Conservation (phyloP, 1,140 invertebrate species). For the Drosophila lini region DNA sequence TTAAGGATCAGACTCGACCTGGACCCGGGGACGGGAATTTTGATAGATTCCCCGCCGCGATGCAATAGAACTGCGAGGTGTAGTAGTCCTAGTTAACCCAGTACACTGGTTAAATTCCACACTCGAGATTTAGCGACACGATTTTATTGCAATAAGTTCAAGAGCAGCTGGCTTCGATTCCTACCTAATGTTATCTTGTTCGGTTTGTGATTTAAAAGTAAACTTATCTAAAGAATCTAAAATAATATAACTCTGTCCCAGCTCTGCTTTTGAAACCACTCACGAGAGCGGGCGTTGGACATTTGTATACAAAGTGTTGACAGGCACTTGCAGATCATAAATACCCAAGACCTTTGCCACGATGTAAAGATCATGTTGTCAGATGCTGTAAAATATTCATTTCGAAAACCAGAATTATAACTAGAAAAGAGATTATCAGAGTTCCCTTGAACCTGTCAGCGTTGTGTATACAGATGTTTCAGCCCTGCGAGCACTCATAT, state of each 20-base stretch:
- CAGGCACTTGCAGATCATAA: conserved; percentile 10
- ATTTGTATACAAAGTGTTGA: conserved; percentile 6
- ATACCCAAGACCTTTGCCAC: conserved; percentile 4
- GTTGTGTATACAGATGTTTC: conserved; percentile 38
- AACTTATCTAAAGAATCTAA: conserved; percentile 17
- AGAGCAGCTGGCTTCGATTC: conserved; percentile 31
- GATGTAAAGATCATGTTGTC: conserved; percentile 8
- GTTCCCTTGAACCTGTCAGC: conserved; percentile 6
- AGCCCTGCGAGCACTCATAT: conserved; percentile 19
- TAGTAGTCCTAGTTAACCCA: conserved; percentile 54
- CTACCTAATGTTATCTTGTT: conserved; percentile 27
- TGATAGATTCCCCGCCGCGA: conserved; percentile 39
- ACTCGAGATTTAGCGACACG: conserved; percentile 24
- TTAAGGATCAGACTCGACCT: conserved; percentile 36
- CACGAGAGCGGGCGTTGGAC: conserved; percentile 5
- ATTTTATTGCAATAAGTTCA: conserved; percentile 29
- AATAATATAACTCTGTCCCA: neutral
- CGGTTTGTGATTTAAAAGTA: conserved; percentile 42
- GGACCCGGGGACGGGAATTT: conserved; percentile 22
- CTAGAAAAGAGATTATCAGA: neutral
- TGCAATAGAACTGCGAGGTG: conserved; percentile 41
- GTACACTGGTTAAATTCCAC: conserved; percentile 43
- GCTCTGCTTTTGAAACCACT: conserved; percentile 21
- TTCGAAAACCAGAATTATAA: neutral
- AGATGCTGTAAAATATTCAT: conserved; percentile 9